Percentiles rank a stretch among this genome's conserved stretches.
These are phyloP conservation scores for Plutomurus gul DNA, from an alignment of 1,140 invertebrate genomes.

Conservation along the genomic window DNA sequence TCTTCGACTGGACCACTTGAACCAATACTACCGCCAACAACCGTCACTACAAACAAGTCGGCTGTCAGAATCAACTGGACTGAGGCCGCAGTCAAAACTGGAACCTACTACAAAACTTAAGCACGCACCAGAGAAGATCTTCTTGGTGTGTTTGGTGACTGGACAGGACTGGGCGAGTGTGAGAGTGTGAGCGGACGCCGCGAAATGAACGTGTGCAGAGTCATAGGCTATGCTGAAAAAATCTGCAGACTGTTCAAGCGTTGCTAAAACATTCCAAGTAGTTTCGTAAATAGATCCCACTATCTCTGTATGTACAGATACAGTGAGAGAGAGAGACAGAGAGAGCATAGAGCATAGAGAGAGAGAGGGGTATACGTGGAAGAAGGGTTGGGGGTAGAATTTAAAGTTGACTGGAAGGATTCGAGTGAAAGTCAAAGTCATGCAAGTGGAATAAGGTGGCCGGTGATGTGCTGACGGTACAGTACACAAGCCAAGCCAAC, in stretches of 20 bases:
- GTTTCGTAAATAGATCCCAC: background rate
- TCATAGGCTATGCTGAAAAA: background rate
- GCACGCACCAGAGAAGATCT: no score
- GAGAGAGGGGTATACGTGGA: no score
- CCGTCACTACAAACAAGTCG: constrained; percentile 15
- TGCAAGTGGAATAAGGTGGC: constrained; percentile 19
- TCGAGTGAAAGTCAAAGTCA: background rate
- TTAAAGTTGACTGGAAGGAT: background rate
- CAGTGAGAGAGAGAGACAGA: background rate
- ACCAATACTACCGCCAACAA: constrained; percentile 14
- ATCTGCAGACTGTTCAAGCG: background rate
- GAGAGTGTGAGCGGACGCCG: constrained; percentile 1
- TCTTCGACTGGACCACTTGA: constrained; percentile 10
- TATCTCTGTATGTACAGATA: no score
- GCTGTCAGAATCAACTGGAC: background rate
- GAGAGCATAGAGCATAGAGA: background rate
- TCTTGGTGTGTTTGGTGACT: no score
- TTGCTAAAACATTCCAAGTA: background rate
- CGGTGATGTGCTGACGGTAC: background rate
- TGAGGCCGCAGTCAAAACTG: background rate
- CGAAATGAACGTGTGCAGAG: constrained; percentile 2
- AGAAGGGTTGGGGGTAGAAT: constrained; percentile 4
- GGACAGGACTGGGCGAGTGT: no score
- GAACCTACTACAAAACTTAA: no score
- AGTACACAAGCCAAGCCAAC: background rate